A percentile compares a stretch with the other conserved stretches of the same genome.
These are phyloP conservation scores for Spisula subtruncata DNA, from an alignment of 2,888 invertebrate species.

Conservation along the genomic window DNA sequence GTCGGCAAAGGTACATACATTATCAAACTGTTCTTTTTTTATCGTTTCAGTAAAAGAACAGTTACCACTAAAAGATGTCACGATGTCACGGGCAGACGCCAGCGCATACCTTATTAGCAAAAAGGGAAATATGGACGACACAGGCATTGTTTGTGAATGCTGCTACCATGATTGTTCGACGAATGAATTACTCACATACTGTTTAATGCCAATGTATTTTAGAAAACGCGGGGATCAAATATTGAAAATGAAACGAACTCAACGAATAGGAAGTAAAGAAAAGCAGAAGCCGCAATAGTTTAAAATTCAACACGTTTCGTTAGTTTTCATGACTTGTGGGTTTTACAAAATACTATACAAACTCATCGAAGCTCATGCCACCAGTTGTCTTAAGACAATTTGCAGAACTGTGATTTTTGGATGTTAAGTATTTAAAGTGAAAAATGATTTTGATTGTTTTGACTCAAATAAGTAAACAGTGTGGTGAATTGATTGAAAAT, in stretches of 20 bases:
- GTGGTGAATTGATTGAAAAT: no score
- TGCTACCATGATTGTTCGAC: constrained; percentile 19
- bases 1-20: no score
- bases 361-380: neutral
- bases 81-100: constrained; percentile 29
- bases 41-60: neutral
- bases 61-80: neutral
- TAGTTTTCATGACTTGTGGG: neutral
- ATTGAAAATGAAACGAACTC: constrained; percentile 9
- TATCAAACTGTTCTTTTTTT: neutral
- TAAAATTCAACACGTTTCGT: neutral
- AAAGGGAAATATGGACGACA: neutral
- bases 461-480: no score
- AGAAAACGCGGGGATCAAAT: neutral
- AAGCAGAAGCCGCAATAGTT: neutral
- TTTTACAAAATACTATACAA: neutral
- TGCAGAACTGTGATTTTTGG: constrained; percentile 8
- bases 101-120: constrained; percentile 28
- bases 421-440: no score
- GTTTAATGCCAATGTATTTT: neutral
- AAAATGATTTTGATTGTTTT: no score
- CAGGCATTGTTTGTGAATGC: constrained; percentile 39
- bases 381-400: constrained; percentile 20
- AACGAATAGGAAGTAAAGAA: neutral
- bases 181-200: constrained; percentile 16